Evolutionary conservation across 2,888 invertebrate species (phyloP), one percentile per base, ranked within the genome.

Genomic region (Acrocyrtus sp.): DNA sequence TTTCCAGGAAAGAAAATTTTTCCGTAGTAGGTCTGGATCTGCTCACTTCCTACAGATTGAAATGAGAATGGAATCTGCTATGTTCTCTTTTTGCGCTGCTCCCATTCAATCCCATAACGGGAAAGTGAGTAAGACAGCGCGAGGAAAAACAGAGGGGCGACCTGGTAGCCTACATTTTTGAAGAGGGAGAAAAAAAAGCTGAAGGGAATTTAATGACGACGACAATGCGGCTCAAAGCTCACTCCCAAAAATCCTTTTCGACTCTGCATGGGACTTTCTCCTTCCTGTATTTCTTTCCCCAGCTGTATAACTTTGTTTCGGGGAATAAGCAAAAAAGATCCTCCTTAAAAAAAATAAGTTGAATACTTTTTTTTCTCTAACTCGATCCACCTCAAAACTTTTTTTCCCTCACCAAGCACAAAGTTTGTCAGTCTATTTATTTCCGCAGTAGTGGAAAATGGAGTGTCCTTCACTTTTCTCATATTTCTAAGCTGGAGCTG

Each of bases 121-220:
- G 17, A n/a, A 41, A 15, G 17, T n/a, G 8, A 2, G 41, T 41
- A 41, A 41, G 15, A 41, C 17, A 17, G 17, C 3, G 41, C 41
- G 15, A 47, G 12, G 10, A 5, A 15, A 17, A n/a, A 8, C 50
- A 34, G 10, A 67, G 41, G 50, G 41, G 26, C 58, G 67, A 67
- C 67, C 67, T 67, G 51, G 41, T 67, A 67, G 51, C 67, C 67
- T 60, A 67, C 67, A 67, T 67, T 67, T 53, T 47, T 57, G 53
- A 61, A 34, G n/a, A 43, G 39, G 39, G 39, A 39, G 39, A 39
- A 39, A 12, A 39, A 12, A n/a, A n/a, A n/a, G n/a, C n/a, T n/a
- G n/a, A n/a, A n/a, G n/a, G n/a, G n/a, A n/a, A 62, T 51, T 51
- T 51, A 41, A 51, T 53, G 54, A 43, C 45, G 54, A 54, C 43